A percentile compares a stretch with the other conserved stretches of the same genome.
Conservation (phyloP, 2,797 vertebrate genomes). For the Natrix natrix region DNA sequence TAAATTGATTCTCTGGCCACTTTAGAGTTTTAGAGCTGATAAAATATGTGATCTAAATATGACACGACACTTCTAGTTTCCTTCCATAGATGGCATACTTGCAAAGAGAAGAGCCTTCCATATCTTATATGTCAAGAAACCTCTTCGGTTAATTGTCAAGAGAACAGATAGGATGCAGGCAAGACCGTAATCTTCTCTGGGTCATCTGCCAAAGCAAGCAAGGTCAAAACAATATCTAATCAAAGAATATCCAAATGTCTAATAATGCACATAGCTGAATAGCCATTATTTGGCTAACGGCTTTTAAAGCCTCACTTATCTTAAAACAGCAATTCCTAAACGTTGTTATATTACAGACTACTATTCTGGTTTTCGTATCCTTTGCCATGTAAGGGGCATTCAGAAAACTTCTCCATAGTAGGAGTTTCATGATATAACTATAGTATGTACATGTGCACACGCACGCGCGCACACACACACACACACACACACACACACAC, state of each 20-base stretch:
- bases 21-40: background rate
- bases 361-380: conserved; percentile 6
- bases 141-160: conserved; percentile 9
- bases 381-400: background rate
- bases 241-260: conserved; percentile 9
- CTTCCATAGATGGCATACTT: conserved; percentile 36
- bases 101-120: background rate
- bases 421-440: background rate
- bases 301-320: conserved; percentile 15
- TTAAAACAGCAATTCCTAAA: conserved; percentile 15
- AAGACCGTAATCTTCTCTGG: conserved; percentile 19
- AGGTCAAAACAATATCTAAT: conserved; percentile 20
- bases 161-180: conserved; percentile 23
- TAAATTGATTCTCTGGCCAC: background rate
- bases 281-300: background rate
- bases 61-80: conserved; percentile 18
- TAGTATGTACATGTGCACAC: background rate
- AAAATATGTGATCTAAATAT: conserved; percentile 6
- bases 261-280: conserved; percentile 2
- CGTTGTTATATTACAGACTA: background rate
- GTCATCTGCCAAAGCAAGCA: conserved; percentile 19
- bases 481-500: background rate
- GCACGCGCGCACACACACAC: background rate
- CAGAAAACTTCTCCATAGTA: background rate
- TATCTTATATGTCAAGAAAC: background rate